These are phyloP conservation scores for Leptopilina myrica DNA, from an alignment of 2,888 invertebrate genomes.

Conservation along the genomic window DNA sequence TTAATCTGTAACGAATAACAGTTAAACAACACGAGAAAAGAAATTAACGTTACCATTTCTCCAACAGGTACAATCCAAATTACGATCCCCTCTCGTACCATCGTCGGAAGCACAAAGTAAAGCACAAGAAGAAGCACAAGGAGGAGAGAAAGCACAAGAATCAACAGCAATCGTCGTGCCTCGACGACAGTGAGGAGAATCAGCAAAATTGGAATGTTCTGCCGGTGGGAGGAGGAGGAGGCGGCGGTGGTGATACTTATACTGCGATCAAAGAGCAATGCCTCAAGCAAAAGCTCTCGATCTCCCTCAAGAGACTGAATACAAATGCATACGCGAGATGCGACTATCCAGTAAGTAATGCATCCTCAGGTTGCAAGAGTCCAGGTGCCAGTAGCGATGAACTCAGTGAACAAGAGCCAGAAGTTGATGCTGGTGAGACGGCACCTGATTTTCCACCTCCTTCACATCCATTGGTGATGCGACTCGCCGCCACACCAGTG, in stretches of 20 bases:
- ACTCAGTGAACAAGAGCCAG: constrained; percentile 72
- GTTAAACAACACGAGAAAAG: too few species aligned
- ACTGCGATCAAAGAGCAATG: constrained; percentile 83
- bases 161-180: constrained; percentile 56
- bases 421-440: constrained; percentile 74
- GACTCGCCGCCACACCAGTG: constrained; percentile 79
- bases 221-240: constrained; percentile 74
- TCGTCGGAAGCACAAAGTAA: constrained; percentile 82
- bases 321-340: constrained; percentile 82
- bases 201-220: constrained; percentile 77
- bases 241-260: constrained; percentile 77
- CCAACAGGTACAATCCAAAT: constrained; percentile 68
- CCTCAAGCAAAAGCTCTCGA: constrained; percentile 86
- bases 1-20: too few species aligned
- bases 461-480: constrained; percentile 79
- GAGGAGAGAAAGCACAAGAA: constrained; percentile 79
- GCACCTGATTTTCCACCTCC: constrained; percentile 79
- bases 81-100: constrained; percentile 72
- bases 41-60: background rate
- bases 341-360: constrained; percentile 75
- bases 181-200: constrained; percentile 79
- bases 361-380: constrained; percentile 77
- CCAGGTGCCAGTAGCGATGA: constrained; percentile 77
- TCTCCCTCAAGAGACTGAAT: constrained; percentile 85
- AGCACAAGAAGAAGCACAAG: constrained; percentile 88